Conservation (phyloP, 2,888 invertebrate species). For the Andrena haemorrhoa region DNA sequence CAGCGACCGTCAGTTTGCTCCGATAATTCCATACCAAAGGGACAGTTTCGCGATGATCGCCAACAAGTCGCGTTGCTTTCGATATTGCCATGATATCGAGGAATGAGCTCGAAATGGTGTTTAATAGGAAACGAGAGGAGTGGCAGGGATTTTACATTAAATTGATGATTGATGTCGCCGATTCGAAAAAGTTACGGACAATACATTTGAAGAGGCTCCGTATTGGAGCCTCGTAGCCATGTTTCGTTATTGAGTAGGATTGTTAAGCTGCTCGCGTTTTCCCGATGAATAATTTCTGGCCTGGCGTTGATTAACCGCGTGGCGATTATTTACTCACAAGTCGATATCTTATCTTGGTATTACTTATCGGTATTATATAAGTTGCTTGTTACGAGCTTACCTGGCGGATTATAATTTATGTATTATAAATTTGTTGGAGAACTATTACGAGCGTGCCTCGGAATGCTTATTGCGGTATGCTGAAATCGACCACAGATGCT, state of each 20-base stretch:
- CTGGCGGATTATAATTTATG: not conserved
- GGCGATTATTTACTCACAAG: not conserved
- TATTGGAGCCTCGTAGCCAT: not conserved
- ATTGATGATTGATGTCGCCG: not conserved
- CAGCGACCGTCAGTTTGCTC: not conserved
- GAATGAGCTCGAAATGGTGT: too few relatives aligned
- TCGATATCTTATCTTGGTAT: too few relatives aligned
- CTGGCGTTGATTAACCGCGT: not conserved
- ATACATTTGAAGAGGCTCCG: not conserved
- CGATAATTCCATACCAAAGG: not conserved
- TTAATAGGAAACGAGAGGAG: not conserved
- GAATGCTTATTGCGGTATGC: not conserved
- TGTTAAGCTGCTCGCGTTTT: constrained; percentile 11
- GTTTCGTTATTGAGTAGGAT: constrained; percentile 2
- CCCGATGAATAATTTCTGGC: constrained; percentile 30
- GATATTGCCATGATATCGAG: not conserved
- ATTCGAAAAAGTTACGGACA: not conserved
- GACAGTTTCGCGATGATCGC: not conserved
- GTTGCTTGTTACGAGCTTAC: not conserved
- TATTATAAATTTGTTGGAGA: not conserved
- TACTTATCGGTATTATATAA: not conserved
- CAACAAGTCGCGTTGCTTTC: not conserved
- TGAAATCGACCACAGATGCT: not conserved
- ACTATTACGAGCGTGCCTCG: not conserved
- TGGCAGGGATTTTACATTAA: not conserved